A percentile compares a stretch with the other conserved stretches of the same genome.
Conservation (phyloP, 2,797 vertebrate species). For the Enteromius thamalakanensis region DNA sequence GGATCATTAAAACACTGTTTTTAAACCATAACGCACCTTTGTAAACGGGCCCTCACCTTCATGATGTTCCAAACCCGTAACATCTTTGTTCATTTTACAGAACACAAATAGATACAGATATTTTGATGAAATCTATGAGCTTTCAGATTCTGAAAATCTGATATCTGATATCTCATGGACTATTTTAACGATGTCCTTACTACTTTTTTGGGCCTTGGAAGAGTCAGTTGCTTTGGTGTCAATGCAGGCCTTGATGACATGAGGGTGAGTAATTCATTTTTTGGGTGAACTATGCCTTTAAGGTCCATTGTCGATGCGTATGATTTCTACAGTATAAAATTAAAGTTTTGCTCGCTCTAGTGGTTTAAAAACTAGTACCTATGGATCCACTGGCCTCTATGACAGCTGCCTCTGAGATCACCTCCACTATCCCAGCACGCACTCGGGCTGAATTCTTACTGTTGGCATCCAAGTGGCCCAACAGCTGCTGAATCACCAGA, state of each 20-base stretch:
- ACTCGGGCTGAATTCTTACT: constrained; percentile 84
- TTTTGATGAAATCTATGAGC: no score
- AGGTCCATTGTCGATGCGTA: background rate
- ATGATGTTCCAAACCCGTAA: background rate
- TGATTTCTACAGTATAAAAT: background rate
- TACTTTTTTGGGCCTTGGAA: no score
- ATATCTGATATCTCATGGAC: background rate
- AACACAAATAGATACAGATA: background rate
- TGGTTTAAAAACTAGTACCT: constrained; percentile 70
- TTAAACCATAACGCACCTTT: no score
- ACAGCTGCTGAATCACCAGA: constrained; percentile 89
- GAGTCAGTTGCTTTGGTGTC: no score
- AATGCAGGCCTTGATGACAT: background rate
- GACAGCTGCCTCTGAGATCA: constrained; percentile 85
- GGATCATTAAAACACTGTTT: no score
- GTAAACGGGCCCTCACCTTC: background rate
- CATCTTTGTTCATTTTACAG: background rate
- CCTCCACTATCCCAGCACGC: constrained; percentile 87
- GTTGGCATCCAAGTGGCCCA: constrained; percentile 88
- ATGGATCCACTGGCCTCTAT: constrained; percentile 88
- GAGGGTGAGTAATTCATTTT: background rate
- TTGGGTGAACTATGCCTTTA: background rate
- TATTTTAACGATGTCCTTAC: background rate
- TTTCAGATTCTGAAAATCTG: no score
- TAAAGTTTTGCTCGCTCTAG: constrained; percentile 24